These are phyloP conservation scores for Rhincodon typus DNA, from an alignment of 2,797 vertebrate species.

Conservation along the genomic window DNA sequence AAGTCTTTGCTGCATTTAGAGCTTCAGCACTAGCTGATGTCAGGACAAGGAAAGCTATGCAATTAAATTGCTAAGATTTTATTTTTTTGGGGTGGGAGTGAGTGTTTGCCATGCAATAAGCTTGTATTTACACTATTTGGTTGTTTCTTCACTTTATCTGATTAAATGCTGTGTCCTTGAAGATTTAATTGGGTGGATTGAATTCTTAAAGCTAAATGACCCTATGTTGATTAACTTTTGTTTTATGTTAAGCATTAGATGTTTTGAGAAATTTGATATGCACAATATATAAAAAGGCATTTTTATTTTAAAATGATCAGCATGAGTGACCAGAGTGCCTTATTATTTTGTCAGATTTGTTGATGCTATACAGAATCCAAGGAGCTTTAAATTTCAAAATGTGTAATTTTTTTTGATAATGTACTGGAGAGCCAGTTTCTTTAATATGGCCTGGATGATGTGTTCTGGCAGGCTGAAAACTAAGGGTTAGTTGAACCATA, in stretches of 20 bases:
- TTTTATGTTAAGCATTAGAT: conserved; percentile 18
- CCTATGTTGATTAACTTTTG: conserved; percentile 4
- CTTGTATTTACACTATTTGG: conserved; percentile 36
- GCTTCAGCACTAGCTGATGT: conserved; percentile 30
- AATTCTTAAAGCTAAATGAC: conserved; percentile 29
- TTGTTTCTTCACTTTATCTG: conserved; percentile 34
- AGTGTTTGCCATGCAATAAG: conserved; percentile 19
- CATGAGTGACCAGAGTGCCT: conserved; percentile 33
- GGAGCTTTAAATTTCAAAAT: not conserved
- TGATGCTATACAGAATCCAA: conserved; percentile 14
- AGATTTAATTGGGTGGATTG: conserved; percentile 37
- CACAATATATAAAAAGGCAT: too few species aligned
- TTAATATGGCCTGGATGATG: not conserved
- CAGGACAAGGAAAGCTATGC: conserved; percentile 29
- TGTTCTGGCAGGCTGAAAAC: not conserved
- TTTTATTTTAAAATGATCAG: conserved; percentile 24
- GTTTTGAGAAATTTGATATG: too few species aligned
- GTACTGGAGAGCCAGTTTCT: not conserved
- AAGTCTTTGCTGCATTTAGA: conserved; percentile 31
- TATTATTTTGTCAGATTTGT: conserved; percentile 22
- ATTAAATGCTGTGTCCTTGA: conserved; percentile 31
- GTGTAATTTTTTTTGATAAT: not conserved
- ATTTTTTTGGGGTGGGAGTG: not conserved
- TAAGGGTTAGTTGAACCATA: not conserved
- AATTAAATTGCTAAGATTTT: conserved; percentile 33